Base-by-base conservation (phyloP, 2,888 invertebrate genomes). In the Octodonta nipae region DNA sequence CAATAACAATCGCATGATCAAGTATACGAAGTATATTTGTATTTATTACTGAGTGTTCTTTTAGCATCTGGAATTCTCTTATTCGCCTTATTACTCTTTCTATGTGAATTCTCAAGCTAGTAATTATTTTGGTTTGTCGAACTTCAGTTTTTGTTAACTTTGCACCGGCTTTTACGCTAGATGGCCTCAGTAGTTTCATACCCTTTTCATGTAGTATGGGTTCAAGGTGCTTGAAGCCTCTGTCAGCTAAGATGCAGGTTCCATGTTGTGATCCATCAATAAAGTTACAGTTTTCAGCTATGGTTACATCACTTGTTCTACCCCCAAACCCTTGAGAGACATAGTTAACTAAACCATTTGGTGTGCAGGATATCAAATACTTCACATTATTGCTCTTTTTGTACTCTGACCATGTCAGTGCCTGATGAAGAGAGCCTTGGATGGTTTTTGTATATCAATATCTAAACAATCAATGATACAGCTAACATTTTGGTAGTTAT, bases 391-490 rank as follows among this genome's bases (percentile, higher is more conserved):
- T 45, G 14, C 36, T 33, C 5, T 41, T 34, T 33, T 45, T 44
- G 14, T 55, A 52, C 1, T 54, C 49, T n/a, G 58, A 58, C 57
- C 56, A 59, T 3, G 55, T 40, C 0, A 54, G 28, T 11, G 42
- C 13, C 30, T 42, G 38, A n/a, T 37, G 12, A 0, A 36, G 8
- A 35, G 8, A 6, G 42, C 28, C 6, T 35, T 26, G n/a, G 32
- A 32, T 12, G 42, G 37, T 16, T 40, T 42, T 36, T 37, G 16
- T 13, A 39, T 33, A 11, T 37, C 26, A 14, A 37, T 41, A 26
- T 37, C 41, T n/a, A 39, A 26, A 20, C 39, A 37, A 31, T 42
- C 36, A 20, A 42, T 42, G 6, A 40, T 42, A 6, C 17, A 32
- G 8, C 13, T 15, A 3, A 42, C 38, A 26, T n/a, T n/a, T n/a